These are phyloP conservation scores for Poeciliopsis retropinna DNA, from an alignment of 2,113 vertebrate genomes.

Conservation along the genomic window DNA sequence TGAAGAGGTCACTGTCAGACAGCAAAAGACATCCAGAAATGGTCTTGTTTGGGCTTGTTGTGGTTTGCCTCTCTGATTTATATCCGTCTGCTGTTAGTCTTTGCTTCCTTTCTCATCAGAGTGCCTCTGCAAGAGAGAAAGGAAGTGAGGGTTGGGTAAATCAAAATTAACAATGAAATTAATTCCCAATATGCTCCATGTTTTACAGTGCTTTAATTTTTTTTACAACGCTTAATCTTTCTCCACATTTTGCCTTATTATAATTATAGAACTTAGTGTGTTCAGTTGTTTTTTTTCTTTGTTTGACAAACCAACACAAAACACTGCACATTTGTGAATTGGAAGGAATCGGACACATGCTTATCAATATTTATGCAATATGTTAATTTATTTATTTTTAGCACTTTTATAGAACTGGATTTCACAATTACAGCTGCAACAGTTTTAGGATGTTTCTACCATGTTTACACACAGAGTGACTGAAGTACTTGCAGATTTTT, in stretches of 20 bases:
- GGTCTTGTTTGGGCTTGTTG: slow-evolving; percentile 75
- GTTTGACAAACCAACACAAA: neutral
- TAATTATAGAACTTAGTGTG: too few species aligned
- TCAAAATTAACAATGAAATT: slow-evolving; percentile 15
- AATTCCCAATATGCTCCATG: neutral
- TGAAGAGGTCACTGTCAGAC: slow-evolving; percentile 72
- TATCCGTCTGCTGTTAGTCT: slow-evolving; percentile 48
- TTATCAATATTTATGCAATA: neutral
- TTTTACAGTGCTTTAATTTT: too few species aligned
- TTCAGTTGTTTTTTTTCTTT: neutral
- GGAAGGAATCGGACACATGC: too few species aligned
- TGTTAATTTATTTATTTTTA: neutral
- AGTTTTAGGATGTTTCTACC: neutral
- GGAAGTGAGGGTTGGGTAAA: slow-evolving; percentile 12
- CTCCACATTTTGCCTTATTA: too few species aligned
- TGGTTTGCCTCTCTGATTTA: slow-evolving; percentile 71
- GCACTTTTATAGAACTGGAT: neutral
- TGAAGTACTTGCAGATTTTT: too few species aligned
- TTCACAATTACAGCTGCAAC: neutral
- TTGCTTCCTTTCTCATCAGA: slow-evolving; percentile 57
- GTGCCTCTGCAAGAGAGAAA: slow-evolving; percentile 27
- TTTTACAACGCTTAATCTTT: too few species aligned
- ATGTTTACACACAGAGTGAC: neutral
- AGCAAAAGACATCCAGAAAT: slow-evolving; percentile 50
- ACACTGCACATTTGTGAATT: neutral